phyloP scores from a whole-genome alignment of 2,113 vertebrate species.

The Fulica atra region DNA sequence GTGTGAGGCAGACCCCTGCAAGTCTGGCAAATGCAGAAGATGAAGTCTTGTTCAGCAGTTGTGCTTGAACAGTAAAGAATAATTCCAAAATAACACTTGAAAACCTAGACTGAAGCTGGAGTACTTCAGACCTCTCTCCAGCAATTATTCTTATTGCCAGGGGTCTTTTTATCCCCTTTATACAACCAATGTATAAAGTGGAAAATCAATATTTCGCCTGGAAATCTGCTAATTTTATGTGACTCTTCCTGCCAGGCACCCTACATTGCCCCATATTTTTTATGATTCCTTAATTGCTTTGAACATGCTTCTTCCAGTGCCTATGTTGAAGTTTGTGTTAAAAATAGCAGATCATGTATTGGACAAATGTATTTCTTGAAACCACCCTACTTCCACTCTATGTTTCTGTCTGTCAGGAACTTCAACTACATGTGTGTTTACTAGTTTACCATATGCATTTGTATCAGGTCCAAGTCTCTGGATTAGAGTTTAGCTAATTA shows the following conservation, averaged over 20 bases:
- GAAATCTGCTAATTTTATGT: neutral
- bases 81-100: neutral
- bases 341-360: neutral
- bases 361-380: neutral
- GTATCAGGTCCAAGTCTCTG: neutral
- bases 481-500: neutral
- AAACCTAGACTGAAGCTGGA: neutral
- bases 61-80: neutral
- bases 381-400: neutral
- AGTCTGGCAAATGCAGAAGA: neutral
- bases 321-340: neutral
- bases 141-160: neutral
- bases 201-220: neutral
- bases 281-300: neutral
- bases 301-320: too few species aligned
- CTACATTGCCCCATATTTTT: neutral
- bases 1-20: neutral
- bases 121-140: neutral
- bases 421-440: neutral
- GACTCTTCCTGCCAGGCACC: accelerated
- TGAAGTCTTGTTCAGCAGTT: neutral
- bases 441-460: neutral
- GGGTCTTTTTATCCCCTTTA: neutral
- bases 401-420: neutral
- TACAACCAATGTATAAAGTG: neutral